A percentile compares a stretch with the other conserved stretches of the same genome.
Evolutionary conservation across 2,113 vertebrate genomes (phyloP).

Genomic region (Colinus virginianus): DNA sequence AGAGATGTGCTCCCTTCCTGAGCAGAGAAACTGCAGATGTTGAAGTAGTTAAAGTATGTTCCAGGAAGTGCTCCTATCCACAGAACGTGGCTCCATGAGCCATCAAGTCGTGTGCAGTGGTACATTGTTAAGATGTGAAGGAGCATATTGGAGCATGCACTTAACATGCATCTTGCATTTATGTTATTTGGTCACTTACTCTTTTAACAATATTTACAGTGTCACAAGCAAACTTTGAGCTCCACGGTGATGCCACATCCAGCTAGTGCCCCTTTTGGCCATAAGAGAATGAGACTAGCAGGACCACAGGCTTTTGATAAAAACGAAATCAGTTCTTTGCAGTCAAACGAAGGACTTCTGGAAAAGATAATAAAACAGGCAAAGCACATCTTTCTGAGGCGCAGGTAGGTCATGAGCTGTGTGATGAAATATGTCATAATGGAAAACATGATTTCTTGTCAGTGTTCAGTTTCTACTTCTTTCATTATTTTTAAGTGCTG

Average conservation of each 20-base stretch:
- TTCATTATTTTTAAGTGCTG: neutral
- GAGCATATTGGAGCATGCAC: neutral
- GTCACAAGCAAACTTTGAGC: slow-evolving; percentile 96
- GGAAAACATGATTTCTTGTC: neutral
- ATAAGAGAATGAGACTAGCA: slow-evolving; percentile 92
- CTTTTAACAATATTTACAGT: slow-evolving; percentile 75
- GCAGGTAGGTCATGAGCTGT: slow-evolving; percentile 79
- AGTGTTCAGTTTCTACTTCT: neutral
- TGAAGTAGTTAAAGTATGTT: neutral
- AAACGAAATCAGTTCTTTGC: slow-evolving; percentile 87
- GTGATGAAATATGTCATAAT: neutral
- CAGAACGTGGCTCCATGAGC: neutral
- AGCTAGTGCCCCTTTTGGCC: slow-evolving; percentile 92
- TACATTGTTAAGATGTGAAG: neutral
- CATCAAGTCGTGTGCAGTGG: neutral
- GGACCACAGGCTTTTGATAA: slow-evolving; percentile 95
- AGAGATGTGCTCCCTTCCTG: neutral
- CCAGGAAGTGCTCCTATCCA: neutral
- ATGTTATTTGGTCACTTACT: rapidly evolving
- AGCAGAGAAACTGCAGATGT: neutral
- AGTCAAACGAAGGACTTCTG: slow-evolving; percentile 92
- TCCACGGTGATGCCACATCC: slow-evolving; percentile 94
- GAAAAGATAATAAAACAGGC: slow-evolving; percentile 99
- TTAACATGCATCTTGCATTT: neutral
- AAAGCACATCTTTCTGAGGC: slow-evolving; percentile 96